Base-by-base conservation (phyloP, 2,888 invertebrate species). In the Deroplatys truncata region DNA sequence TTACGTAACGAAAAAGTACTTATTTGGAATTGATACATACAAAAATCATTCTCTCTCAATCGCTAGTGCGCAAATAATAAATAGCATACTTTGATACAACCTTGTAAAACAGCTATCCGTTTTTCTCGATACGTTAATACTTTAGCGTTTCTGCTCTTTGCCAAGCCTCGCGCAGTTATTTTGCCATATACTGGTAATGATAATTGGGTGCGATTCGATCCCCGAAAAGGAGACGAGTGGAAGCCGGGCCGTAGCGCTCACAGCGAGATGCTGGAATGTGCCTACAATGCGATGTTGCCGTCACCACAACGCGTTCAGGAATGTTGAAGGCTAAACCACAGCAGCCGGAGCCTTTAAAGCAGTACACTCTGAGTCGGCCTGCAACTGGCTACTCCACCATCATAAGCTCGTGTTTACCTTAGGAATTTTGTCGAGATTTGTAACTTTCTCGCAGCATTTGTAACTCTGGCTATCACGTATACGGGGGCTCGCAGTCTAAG, bases 321-420 rank as follows among this genome's bases (percentile, higher is more conserved):
- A 91, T 91, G 90, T 86, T 87, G 90, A 91, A 90, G 90, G 90
- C 90, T 89, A 89, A 89, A 90, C 90, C 89, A 82, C 89, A 87
- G 89, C 89, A 72, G 56, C 56, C 56, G 87, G 87, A 87, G 85
- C 88, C 89, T 85, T 82, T 82, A 84, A 85, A 84, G 82, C 88
- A 84, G 89, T 84, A 88, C 84, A 86, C 72, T 85, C 90, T 25
- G n/a, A 35, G 85, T 82, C 43, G 89, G 28, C 31, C 82, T 89
- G 87, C 86, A 88, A 89, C 84, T 85, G 35, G 82, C 72, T n/a
- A 13, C 85, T 25, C n/a, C 29, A 28, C 20, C 86, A n/a, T 29
- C 35, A 25, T 25, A 84, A 84, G 25, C 84, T 84, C 5, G 28
- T 43, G 31, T 31, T 31, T 15, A 20, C 28, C 15, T 25, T 84